Base-by-base conservation (phyloP, 2,113 vertebrate genomes). In the Coregonus clupeaformis region DNA sequence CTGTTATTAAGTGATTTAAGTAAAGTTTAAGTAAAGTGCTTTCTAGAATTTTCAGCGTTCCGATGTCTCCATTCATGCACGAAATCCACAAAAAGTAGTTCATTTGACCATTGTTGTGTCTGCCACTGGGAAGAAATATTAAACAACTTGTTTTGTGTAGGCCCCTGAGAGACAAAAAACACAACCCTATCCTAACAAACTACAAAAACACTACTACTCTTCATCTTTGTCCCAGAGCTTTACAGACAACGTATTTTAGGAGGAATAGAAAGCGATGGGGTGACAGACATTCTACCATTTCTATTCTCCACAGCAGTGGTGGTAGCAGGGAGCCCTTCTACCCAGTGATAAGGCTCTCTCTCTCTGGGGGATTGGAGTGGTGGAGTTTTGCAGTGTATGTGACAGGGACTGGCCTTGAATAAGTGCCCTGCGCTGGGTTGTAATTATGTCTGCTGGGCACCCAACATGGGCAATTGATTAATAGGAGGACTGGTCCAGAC, bases 381-480 rank as follows among this genome's bases (percentile, higher is more conserved):
- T 94, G 94, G 92, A 94, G 93, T 93, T 93, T 92, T 89, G 84
- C 92, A 93, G 91, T 90, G 93, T 92, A 92, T 94, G 92, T 95
- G 94, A 95, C 94, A 95, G 94, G 93, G 93, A 94, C 93, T 93
- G 90, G 93, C 91, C 94, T 93, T 94, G 93, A 95, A 91, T 94
- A 94, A 95, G 92, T 94, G 94, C 92, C 91, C 92, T 92, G 94
- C 87, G 90, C 49, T 93, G 94, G 93, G 93, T 93, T 95, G 94
- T 94, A 95, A 95, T 95, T 93, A 94, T 94, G 93, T 95, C 93
- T 93, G 93, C 93, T 91, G 90, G 92, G 94, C 92, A 93, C 93
- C 93, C 94, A 94, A 94, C 93, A 94, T 94, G 94, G 93, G 91
- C 92, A 65, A 87, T 92, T 94, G 94, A 94, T 94, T 94, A 42